These are phyloP conservation scores for Merodon equestris DNA, from an alignment of 2,888 invertebrate species.

Conservation along the genomic window DNA sequence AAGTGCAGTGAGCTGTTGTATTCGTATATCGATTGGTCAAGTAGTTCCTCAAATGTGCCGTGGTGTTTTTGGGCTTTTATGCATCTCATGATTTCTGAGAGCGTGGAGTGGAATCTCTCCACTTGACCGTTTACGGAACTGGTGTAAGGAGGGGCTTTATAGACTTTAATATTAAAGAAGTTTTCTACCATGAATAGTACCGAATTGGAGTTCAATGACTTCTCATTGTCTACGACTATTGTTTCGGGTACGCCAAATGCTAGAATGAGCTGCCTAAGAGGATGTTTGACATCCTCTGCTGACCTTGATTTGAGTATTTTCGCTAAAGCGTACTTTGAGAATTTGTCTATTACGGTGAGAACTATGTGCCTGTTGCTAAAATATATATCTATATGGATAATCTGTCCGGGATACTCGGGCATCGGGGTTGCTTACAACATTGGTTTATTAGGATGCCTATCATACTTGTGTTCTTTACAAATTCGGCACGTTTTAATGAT, in stretches of 20 bases:
- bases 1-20: slow-evolving; percentile 33
- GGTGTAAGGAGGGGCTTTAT: slow-evolving; percentile 30
- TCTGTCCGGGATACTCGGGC: slow-evolving; percentile 41
- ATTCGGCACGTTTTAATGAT: slow-evolving; percentile 12
- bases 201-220: slow-evolving; percentile 30
- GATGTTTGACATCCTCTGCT: slow-evolving; percentile 27
- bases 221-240: slow-evolving; percentile 43
- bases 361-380: slow-evolving; percentile 17
- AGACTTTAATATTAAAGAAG: slow-evolving; percentile 28
- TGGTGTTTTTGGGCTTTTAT: slow-evolving; percentile 25
- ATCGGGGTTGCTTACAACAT: slow-evolving; percentile 34
- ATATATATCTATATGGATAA: slow-evolving; percentile 36
- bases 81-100: slow-evolving; percentile 50
- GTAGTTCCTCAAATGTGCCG: slow-evolving; percentile 27
- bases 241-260: slow-evolving; percentile 32
- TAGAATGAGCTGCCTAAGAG: slow-evolving; percentile 19
- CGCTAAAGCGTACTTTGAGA: slow-evolving; percentile 24
- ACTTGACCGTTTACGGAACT: slow-evolving; percentile 49
- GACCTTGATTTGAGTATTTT: slow-evolving; percentile 33
- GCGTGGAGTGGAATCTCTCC: slow-evolving; percentile 51
- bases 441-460: slow-evolving; percentile 27
- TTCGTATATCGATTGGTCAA: slow-evolving; percentile 32
- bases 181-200: slow-evolving; percentile 39
- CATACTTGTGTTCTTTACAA: slow-evolving; percentile 24
- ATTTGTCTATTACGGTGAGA: slow-evolving; percentile 42